Percentiles rank a stretch among this genome's conserved stretches.
Conservation (phyloP, 2,888 invertebrate species). For the Platerodrilus igneus region DNA sequence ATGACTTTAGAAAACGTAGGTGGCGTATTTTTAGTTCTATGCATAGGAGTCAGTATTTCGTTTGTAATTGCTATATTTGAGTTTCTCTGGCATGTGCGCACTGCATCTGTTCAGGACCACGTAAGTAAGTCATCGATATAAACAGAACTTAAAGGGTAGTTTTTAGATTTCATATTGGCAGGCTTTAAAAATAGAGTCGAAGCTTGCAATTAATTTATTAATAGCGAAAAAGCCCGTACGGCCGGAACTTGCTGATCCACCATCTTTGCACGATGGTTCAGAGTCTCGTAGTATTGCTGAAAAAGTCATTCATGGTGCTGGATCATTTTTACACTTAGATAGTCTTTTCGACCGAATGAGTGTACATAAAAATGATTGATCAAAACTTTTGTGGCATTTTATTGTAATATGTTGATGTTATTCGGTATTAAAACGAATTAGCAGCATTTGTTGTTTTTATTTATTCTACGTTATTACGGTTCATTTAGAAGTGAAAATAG, state of each 20-base stretch:
- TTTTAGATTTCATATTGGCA: constrained; percentile 64
- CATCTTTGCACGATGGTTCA: constrained; percentile 1
- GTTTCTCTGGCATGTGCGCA: constrained; percentile 77
- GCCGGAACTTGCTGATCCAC: constrained; percentile 3
- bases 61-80: constrained; percentile 75
- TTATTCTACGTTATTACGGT: no score
- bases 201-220: constrained; percentile 69
- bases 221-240: constrained; percentile 63
- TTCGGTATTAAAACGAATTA: no score
- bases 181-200: constrained; percentile 64
- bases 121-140: no score
- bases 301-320: constrained; percentile 17
- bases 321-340: constrained; percentile 20
- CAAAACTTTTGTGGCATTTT: no score
- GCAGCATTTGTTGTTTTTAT: no score
- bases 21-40: constrained; percentile 84
- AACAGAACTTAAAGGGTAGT: no score
- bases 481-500: no score
- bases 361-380: constrained; percentile 7
- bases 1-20: constrained; percentile 75
- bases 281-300: constrained; percentile 18
- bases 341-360: constrained; percentile 12
- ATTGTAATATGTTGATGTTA: no score
- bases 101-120: constrained; percentile 71
- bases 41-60: constrained; percentile 67